phyloP scores from a whole-genome alignment of 2,888 invertebrate species.

The Zele albiditarsus region DNA sequence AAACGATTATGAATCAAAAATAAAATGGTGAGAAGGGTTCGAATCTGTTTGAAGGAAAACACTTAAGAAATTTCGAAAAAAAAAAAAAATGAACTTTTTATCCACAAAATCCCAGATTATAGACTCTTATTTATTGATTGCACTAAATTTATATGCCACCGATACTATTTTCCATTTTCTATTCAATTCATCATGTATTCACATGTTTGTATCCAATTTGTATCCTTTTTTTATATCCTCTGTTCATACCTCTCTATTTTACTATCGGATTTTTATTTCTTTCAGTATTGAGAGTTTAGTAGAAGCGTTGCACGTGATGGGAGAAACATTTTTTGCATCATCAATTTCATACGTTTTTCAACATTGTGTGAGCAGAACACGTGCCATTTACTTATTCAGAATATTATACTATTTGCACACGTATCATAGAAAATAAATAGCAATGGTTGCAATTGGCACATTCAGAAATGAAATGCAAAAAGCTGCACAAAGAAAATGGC shows the following conservation, averaged over 20 bases:
- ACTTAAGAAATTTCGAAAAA: too few relatives aligned
- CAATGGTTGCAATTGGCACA: background rate
- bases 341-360: background rate
- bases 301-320: background rate
- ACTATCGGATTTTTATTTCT: background rate
- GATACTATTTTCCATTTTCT: background rate
- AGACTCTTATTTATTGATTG: too few relatives aligned
- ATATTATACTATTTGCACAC: background rate
- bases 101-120: too few relatives aligned
- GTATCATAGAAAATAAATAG: background rate
- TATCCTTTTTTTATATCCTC: background rate
- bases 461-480: background rate
- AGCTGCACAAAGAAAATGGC: background rate
- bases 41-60: too few relatives aligned
- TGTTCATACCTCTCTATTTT: background rate
- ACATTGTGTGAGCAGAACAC: constrained; percentile 20
- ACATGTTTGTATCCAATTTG: background rate
- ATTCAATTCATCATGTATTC: background rate
- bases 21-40: too few relatives aligned
- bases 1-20: too few relatives aligned
- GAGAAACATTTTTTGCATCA: background rate
- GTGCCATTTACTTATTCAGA: constrained; percentile 4
- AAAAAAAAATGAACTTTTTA: too few relatives aligned
- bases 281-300: background rate
- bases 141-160: too few relatives aligned